phyloP scores from a whole-genome alignment of 2,797 vertebrate genomes.

The Malurus splendens region DNA sequence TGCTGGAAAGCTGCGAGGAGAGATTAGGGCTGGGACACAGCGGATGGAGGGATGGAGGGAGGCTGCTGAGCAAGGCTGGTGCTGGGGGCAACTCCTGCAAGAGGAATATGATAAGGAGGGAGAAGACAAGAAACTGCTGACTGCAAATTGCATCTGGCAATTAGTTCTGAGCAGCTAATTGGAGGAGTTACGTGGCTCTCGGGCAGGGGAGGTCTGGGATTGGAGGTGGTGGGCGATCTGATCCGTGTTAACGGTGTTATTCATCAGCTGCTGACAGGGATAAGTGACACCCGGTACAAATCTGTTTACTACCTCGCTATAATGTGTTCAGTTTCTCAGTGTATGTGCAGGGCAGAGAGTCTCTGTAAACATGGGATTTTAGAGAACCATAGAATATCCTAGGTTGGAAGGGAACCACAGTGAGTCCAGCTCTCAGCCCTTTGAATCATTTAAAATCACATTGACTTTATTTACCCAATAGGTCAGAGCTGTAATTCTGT shows the following conservation, averaged over 20 bases:
- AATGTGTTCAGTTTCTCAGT: not conserved
- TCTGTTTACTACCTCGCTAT: conserved; percentile 16
- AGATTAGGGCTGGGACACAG: conserved; percentile 23
- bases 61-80: conserved; percentile 20
- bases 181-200: conserved; percentile 5
- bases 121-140: conserved; percentile 3
- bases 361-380: not conserved
- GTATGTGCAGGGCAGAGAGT: not conserved
- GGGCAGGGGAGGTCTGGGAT: not conserved
- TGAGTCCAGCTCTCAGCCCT: not conserved
- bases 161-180: conserved; percentile 36
- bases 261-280: not conserved
- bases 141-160: conserved; percentile 33
- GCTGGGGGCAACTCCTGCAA: not conserved
- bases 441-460: not conserved
- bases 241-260: not conserved
- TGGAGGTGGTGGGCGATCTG: conserved; percentile 10
- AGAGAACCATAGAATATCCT: not conserved
- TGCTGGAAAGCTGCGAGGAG: conserved; percentile 13
- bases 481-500: not conserved
- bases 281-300: not conserved
- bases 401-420: not conserved
- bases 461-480: not conserved
- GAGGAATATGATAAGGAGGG: not conserved
- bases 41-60: not conserved